Evolutionary conservation across 2,113 vertebrate genomes (phyloP), one percentile per base, ranked within the genome.

Genomic region (Ageneiosus marmoratus): DNA sequence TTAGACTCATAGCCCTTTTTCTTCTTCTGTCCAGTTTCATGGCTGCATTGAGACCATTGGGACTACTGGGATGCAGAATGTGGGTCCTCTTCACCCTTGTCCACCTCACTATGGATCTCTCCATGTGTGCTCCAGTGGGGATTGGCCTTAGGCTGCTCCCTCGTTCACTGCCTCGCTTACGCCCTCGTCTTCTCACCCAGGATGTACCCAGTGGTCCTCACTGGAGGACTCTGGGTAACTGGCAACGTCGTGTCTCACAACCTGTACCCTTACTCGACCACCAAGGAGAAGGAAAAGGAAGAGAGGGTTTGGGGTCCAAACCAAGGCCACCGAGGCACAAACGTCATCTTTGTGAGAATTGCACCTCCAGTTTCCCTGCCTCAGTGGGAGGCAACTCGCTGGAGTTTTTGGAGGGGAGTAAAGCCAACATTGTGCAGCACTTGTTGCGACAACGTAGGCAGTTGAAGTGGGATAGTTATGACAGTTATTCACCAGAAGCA

Each of bases 61-160:
- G 90, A 90, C 89, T 89, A 67, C 89, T 93, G 88, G 93, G 92
- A 67, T 92, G 93, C 77, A 90, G 93, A 87, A 89, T 94, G 84
- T 95, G 94, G 94, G 92, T 95, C 85, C 90, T 95, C 77, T 87
- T 95, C 76, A 92, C 93, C 69, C 91, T 95, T 90, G 91, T 94
- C 80, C 94, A 95, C 89, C 91, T 95, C 86, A 94, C 93, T 82
- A 88, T 94, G 92, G 93, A 95, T 91, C 91, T 95, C 82, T 94
- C 92, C 4, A 84, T 89, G 80, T 94, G 94, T 88, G 93, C 92
- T 77, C 92, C 94, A 69, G 86, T 91, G 60, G 89, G 89, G 90
- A 84, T 92, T 91, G 85, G 88, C 90, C 62, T 93, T 87, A 93
- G 91, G 80, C 89, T 93, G 79, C 88, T 85, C 2, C 88, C 92